These are phyloP conservation scores for Marcusenius ussheri DNA, from an alignment of 2,113 vertebrate species.

Conservation along the genomic window DNA sequence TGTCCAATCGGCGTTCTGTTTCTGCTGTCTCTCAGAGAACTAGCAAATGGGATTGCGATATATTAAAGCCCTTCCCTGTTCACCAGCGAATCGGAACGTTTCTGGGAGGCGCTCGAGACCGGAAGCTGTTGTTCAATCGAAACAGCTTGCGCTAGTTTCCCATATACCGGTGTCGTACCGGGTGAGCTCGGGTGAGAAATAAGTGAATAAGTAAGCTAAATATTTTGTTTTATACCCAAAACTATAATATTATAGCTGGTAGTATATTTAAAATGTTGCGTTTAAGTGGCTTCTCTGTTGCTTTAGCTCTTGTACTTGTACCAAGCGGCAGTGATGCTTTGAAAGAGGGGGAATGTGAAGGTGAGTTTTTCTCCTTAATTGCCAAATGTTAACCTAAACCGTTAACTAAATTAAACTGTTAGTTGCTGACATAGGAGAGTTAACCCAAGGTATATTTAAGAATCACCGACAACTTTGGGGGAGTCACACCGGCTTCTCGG, in stretches of 20 bases:
- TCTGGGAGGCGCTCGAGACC: conserved; percentile 32
- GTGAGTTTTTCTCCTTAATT: conserved; percentile 50
- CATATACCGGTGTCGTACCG: conserved; percentile 21
- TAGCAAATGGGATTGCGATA: conserved; percentile 46
- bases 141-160: conserved; percentile 13
- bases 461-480: not conserved
- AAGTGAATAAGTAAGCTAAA: not conserved
- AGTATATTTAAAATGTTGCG: not conserved
- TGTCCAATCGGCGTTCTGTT: conserved; percentile 42
- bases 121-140: conserved; percentile 30
- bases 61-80: conserved; percentile 28
- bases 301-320: conserved; percentile 65
- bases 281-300: conserved; percentile 67
- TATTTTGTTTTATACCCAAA: not conserved
- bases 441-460: not conserved
- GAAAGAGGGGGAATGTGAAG: conserved; percentile 82
- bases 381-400: not conserved
- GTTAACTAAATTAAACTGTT: not conserved
- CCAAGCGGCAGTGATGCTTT: conserved; percentile 55
- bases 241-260: not conserved
- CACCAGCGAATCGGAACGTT: conserved; percentile 52
- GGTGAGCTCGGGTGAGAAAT: conserved; percentile 43
- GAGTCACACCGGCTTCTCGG: not conserved
- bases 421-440: not conserved
- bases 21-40: conserved; percentile 32